Base-by-base conservation (phyloP, 2,797 vertebrate species). In the Rhinichthys osculus region DNA sequence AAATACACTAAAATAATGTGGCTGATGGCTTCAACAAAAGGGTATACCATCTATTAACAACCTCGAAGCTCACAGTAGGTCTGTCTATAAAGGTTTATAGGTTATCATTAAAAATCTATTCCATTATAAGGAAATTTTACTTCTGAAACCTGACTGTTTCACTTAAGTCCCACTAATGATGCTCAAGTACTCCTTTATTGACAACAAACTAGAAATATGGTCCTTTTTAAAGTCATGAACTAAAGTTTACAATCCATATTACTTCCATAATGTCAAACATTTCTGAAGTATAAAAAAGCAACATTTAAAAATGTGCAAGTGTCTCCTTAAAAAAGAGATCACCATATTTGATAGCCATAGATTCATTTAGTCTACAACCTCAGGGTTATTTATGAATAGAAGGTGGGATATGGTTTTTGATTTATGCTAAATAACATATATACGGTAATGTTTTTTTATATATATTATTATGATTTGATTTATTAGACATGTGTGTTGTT, bases 401-500 rank as follows among this genome's bases (percentile, higher is more conserved):
- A 62, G 21, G 21, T 66, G 14, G 3, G 27, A 7, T 50, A 30
- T 42, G 59, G 40, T 44, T 30, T 83, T 74, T 83, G 23, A 64
- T 69, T 69, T 57, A 42, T 77, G 62, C 73, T 21, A 21, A 76
- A 77, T 77, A 77, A 69, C 19, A 40, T n/a, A 19, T 23, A 21
- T 30, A 16, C 40, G 44, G 13, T 47, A 47, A 67, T n/a, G 17
- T 23, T 50, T 50, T 33, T 59, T 42, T 59, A 64, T 13, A 27
- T 16, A 30, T 1, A 30, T 16, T 3, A 30, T 30, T 2, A 64
- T 64, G 27, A 64, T 64, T 30, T 64, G 21, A 79, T 85, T 80
- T 79, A 72, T 80, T 44, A 54, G 67, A 85, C 54, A 66, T 9
- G 44, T 81, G 40, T 85, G 78, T 86, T 89, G 50, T 78, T 78